Conservation (phyloP, 2,113 vertebrate genomes). For the Aythya baeri region DNA sequence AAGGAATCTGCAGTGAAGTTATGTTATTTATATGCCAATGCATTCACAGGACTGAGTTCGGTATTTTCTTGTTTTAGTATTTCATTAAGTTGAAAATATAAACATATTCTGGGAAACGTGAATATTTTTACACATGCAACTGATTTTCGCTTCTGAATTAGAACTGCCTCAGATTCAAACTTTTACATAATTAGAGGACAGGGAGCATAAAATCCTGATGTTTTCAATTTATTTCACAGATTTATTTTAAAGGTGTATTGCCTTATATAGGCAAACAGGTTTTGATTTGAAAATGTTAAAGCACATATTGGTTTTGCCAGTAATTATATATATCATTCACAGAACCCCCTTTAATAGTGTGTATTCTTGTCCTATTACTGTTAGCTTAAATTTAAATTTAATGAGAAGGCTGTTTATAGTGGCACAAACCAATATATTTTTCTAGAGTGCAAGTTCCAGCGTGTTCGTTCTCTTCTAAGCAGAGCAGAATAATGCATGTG, state of each 20-base stretch:
- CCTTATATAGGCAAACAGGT: not conserved
- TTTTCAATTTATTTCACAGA: slow-evolving; percentile 29
- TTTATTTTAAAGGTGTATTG: slow-evolving; percentile 41
- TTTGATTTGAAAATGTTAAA: slow-evolving; percentile 44
- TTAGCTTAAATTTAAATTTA: slow-evolving; percentile 65
- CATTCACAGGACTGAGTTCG: not conserved
- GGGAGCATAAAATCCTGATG: not conserved
- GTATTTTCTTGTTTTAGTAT: not conserved
- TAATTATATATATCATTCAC: slow-evolving; percentile 34
- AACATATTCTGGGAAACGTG: not conserved
- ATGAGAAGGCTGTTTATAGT: slow-evolving; percentile 41
- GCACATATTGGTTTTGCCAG: slow-evolving; percentile 35
- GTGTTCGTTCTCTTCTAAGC: slow-evolving; percentile 22
- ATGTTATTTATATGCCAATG: not conserved
- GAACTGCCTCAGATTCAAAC: not conserved
- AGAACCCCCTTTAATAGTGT: slow-evolving; percentile 14
- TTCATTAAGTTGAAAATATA: slow-evolving; percentile 3
- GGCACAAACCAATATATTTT: slow-evolving; percentile 59
- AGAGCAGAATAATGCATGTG: slow-evolving; percentile 19
- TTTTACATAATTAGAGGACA: slow-evolving; percentile 20
- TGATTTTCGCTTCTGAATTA: slow-evolving; percentile 20
- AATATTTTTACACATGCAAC: slow-evolving; percentile 3
- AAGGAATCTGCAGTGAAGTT: not conserved
- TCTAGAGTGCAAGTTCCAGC: not conserved
- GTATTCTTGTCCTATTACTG: slow-evolving; percentile 37